Evolutionary conservation across 1,140 invertebrate genomes (phyloP), one percentile per base, ranked within the genome.

Genomic region (Pogonomyrmex barbatus): DNA sequence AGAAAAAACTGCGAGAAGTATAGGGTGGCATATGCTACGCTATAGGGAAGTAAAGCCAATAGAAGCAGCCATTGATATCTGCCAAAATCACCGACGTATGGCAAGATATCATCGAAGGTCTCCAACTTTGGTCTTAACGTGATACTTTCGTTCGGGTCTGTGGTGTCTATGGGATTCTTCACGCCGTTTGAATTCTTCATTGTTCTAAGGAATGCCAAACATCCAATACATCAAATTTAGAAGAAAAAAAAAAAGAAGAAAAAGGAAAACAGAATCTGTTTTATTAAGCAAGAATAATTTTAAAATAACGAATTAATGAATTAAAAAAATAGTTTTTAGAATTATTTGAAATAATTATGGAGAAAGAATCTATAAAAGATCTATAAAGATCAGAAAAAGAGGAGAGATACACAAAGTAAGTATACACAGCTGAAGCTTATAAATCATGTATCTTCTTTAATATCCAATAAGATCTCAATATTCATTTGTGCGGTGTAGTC

Each of bases 31-130:
- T 95, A 95, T 0, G 91, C 91, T 1, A 94, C 70, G 67, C 92
- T 93, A 65, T 93, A 94, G 0, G 95, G 95, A 76, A 95, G 84
- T 10, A 95, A 84, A 0, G 94, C 89, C 1, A 95, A 45, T 30
- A 96, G 94, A 6, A 96, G 89, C n/a, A 94, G 78, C 87, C 95
- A 94, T 83, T 96, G 96, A 81, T 96, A 96, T 81, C 85, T 92
- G 50, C 96, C 96, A 87, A 96, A 96, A 82, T 96, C 95, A 0
- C 96, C 96, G 30, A 96, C 94, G 39, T 94, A 91, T 1, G 94
- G 93, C 42, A 96, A 79, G 2, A 96, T 90, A 50, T 96, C 95
- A 77, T 96, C 96, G 77, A 96, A 96, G 1, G 92, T 93, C 45
- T 94, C 92, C 39, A 94, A 89, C 88, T 93, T 94, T 24, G 90